These are phyloP conservation scores for Ramazzottius varieornatus DNA, from an alignment of 2,888 invertebrate genomes.

Conservation along the genomic window DNA sequence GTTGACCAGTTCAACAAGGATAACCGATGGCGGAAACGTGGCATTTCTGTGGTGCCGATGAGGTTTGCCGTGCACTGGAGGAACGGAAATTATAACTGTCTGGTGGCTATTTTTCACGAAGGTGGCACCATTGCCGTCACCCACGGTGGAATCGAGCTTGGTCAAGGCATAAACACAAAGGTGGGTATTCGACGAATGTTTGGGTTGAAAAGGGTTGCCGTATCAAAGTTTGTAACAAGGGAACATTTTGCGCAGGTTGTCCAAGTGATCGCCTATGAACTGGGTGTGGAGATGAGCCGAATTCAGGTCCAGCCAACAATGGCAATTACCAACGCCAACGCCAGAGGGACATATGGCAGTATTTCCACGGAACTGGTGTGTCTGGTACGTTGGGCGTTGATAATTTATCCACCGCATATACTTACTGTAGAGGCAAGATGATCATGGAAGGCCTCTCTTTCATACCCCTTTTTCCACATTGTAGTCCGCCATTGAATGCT, in stretches of 20 bases:
- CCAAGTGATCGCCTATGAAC: slow-evolving; percentile 16
- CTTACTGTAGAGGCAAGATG: no score
- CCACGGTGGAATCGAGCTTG: slow-evolving; percentile 32
- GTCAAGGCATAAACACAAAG: slow-evolving; percentile 59
- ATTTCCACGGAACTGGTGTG: slow-evolving; percentile 35
- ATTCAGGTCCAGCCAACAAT: slow-evolving; percentile 14
- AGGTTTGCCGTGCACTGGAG: slow-evolving; percentile 31
- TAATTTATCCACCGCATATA: background rate
- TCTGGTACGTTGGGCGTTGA: slow-evolving; percentile 11
- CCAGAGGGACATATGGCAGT: slow-evolving; percentile 16
- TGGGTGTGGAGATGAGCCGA: slow-evolving; percentile 16
- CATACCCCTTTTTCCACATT: background rate
- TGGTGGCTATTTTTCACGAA: slow-evolving; percentile 23
- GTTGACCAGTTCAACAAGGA: slow-evolving; percentile 12
- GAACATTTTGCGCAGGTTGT: background rate
- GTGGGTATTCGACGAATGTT: no score
- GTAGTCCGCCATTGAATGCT: slow-evolving; percentile 19
- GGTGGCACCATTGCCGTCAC: slow-evolving; percentile 34
- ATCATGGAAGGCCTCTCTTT: background rate
- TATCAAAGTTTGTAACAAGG: no score
- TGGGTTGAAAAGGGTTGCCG: no score
- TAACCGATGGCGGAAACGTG: slow-evolving; percentile 56
- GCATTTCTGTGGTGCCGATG: slow-evolving; percentile 34
- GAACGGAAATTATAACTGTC: background rate
- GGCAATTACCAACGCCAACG: slow-evolving; percentile 13